Base-by-base conservation (phyloP, 2,888 invertebrate species). In the Drosophila greeni region DNA sequence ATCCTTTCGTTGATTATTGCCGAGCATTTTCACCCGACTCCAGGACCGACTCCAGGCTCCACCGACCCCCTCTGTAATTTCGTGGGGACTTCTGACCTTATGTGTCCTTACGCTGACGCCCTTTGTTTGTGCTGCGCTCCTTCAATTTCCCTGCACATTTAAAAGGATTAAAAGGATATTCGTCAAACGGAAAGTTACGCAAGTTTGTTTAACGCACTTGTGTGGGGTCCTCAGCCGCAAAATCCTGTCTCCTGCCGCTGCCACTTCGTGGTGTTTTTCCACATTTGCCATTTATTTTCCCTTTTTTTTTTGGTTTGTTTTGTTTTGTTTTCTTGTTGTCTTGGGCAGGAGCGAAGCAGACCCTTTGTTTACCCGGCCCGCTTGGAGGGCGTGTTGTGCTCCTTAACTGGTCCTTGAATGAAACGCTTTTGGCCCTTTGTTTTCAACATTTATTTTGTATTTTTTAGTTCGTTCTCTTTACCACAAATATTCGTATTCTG, bases 391-490 rank as follows among this genome's bases (percentile, higher is more conserved):
- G 31, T 48, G 47, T 26, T 48, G 47, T 26, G 65, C 66, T 39
- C 11, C 45, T 67, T 40, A 48, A 70, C 51, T 34, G 40, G 66
- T 45, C 39, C 43, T 53, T 23, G 24, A 60, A 24, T 52, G 33
- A 70, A 70, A 68, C 49, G 53, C 71, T 49, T 34, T 45, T 43
- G 53, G 64, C 42, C 49, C 31, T 78, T 75, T 68, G 83, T 81
- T 81, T 85, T 85, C 66, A 81, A 85, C 81, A 81, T 81, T 81
- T 81, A 81, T 85, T 81, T 83, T 81, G 85, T 81, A 81, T 85
- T 81, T 83, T 65, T 84, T 74, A 84, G 75, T 80, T 68, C 47
- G 55, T 55, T 60, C 36, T 68, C 53, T 67, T 84, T 77, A 82
- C 85, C 85, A 81, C 85, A 81, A 83, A 85, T 85, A 81, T 70